Conservation (phyloP, 2,113 vertebrate species). For the Anthoscopus minutus region DNA sequence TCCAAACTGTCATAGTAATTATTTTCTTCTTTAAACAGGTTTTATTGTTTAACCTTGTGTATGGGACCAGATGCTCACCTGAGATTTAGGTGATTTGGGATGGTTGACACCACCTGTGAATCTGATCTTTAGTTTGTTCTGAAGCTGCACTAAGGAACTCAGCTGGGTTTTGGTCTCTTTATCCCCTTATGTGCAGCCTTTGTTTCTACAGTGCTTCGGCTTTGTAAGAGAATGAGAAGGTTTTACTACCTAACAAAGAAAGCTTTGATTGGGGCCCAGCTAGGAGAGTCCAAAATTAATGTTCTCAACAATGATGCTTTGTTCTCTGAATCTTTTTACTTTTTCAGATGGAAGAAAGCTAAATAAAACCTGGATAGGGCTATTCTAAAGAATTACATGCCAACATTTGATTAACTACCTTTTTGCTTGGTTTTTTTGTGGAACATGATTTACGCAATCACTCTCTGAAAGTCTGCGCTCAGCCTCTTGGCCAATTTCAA, state of each 20-base stretch:
- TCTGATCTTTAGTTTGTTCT: neutral
- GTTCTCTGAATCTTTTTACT: constrained; percentile 33
- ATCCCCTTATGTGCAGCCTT: neutral
- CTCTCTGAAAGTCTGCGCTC: neutral
- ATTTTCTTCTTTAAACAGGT: neutral
- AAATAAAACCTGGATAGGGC: constrained; percentile 15
- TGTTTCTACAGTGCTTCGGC: constrained; percentile 31
- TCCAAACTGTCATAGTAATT: neutral
- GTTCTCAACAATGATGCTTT: constrained; percentile 41
- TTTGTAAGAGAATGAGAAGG: constrained; percentile 14
- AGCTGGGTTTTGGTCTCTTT: constrained; percentile 14
- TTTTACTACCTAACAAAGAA: constrained; percentile 43
- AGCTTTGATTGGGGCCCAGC: constrained; percentile 28
- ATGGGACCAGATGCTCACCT: neutral
- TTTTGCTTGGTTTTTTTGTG: neutral
- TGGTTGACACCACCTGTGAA: neutral
- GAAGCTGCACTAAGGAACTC: neutral
- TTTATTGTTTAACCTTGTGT: neutral
- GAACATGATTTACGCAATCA: neutral
- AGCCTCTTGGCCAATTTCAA: neutral
- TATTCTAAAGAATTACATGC: neutral
- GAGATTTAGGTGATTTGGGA: neutral
- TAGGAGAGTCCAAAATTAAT: constrained; percentile 41
- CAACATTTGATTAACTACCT: constrained; percentile 1
- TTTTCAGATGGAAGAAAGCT: constrained; percentile 35